These are phyloP conservation scores for Gymnocypris eckloni DNA, from an alignment of 2,797 vertebrate genomes.

Conservation along the genomic window DNA sequence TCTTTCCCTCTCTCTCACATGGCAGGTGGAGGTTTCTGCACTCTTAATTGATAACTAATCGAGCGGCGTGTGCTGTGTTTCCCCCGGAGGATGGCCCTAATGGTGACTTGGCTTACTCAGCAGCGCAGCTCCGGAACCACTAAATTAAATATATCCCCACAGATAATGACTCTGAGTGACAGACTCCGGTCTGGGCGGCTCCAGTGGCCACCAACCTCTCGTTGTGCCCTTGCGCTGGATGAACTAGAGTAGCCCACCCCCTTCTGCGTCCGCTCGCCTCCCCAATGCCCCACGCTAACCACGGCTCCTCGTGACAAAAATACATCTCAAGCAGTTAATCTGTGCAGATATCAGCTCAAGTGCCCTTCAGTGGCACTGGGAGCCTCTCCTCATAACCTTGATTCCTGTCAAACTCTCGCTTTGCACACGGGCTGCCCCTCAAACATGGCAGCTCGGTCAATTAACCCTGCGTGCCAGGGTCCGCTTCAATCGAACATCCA, in stretches of 20 bases:
- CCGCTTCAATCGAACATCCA: constrained; percentile 41
- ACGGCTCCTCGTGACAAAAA: constrained; percentile 57
- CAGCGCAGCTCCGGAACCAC: constrained; percentile 70
- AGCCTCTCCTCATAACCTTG: constrained; percentile 52
- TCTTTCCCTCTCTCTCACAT: constrained; percentile 48
- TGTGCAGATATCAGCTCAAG: constrained; percentile 82
- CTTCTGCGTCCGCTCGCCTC: constrained; percentile 20
- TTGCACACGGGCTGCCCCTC: constrained; percentile 71
- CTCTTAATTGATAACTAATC: constrained; percentile 87
- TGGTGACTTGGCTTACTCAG: constrained; percentile 73
- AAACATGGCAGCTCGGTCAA: constrained; percentile 69
- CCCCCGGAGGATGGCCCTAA: constrained; percentile 74
- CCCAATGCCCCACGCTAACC: constrained; percentile 28
- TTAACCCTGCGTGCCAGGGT: constrained; percentile 54
- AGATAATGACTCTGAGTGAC: constrained; percentile 76
- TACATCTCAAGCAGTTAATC: constrained; percentile 80
- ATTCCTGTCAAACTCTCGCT: constrained; percentile 45
- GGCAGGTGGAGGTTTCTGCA: constrained; percentile 79
- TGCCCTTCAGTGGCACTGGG: constrained; percentile 74
- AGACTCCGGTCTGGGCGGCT: constrained; percentile 58
- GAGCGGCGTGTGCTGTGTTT: constrained; percentile 79
- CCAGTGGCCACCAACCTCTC: constrained; percentile 64
- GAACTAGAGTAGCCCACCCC: constrained; percentile 15
- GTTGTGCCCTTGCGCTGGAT: constrained; percentile 52
- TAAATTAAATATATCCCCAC: constrained; percentile 74